phyloP scores from a whole-genome alignment of 2,888 invertebrate genomes.

The Plutella xylostella region DNA sequence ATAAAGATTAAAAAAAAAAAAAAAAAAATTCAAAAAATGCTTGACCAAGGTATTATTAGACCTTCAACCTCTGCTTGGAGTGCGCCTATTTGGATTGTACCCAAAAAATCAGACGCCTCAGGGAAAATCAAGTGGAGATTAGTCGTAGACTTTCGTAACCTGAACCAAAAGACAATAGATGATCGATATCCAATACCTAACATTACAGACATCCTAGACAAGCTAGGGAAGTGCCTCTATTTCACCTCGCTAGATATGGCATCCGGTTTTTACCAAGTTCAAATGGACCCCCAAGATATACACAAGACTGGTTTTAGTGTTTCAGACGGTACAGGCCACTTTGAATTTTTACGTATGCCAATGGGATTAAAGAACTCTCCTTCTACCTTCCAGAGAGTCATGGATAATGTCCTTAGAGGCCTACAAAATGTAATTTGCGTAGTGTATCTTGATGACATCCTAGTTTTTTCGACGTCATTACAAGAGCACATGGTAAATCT shows the following conservation, averaged over 20 bases:
- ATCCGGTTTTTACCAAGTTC: slow-evolving; percentile 10
- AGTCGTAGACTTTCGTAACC: slow-evolving; percentile 19
- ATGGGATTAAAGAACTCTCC: slow-evolving; percentile 27
- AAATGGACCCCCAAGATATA: slow-evolving; percentile 15
- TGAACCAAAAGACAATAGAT: slow-evolving; percentile 22
- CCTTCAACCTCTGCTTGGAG: slow-evolving; percentile 15
- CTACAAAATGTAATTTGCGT: too few relatives aligned
- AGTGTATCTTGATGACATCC: too few relatives aligned
- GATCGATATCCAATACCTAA: slow-evolving; percentile 23
- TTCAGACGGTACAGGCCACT: slow-evolving; percentile 18
- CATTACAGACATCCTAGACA: too few relatives aligned
- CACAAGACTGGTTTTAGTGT: slow-evolving; percentile 24
- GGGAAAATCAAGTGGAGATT: slow-evolving; percentile 21
- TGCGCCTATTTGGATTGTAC: too few relatives aligned
- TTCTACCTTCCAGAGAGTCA: slow-evolving; percentile 34
- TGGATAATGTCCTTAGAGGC: slow-evolving; percentile 30
- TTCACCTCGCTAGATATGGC: slow-evolving; percentile 11
- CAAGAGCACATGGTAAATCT: too few relatives aligned
- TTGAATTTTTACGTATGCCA: slow-evolving; percentile 23
- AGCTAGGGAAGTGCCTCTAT: slow-evolving; percentile 16
- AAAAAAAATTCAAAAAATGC: slow-evolving; percentile 2
- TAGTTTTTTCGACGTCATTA: too few relatives aligned
- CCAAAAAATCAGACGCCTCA: too few relatives aligned
- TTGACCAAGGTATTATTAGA: slow-evolving; percentile 8
- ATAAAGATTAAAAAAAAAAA: too few relatives aligned